Evolutionary conservation across 1,140 invertebrate species (phyloP), one percentile per base, ranked within the genome.

Genomic region (Bilobella aurantiaca): DNA sequence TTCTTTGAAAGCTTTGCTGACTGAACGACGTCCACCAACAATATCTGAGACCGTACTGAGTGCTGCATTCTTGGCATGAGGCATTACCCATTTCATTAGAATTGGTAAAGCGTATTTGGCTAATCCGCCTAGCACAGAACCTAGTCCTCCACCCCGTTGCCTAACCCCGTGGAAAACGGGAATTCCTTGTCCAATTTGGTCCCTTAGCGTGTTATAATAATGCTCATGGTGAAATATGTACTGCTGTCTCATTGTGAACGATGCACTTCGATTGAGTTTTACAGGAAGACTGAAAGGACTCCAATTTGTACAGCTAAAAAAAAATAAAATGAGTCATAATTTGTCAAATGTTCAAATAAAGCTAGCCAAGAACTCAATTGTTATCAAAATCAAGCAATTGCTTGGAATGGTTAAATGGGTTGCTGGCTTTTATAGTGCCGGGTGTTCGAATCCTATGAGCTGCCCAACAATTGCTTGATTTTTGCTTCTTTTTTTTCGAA

Each of bases 21-120:
- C 14, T 16, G 29, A 37, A 3, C 23, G n/a, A 2, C 27, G 21
- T 8, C 29, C 18, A n/a, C 25, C 14, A 18, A 28, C 62, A 8
- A 63, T n/a, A 27, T 63, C 62, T 31, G 58, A 14, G 53, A 46
- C 47, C 1, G 59, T 66, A 21, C 31, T 66, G 27, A 56, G 12
- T 16, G 47, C 34, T 21, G 64, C 32, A 37, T 62, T 27, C 34
- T 66, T 66, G 21, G 58, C 64, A 14, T 62, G 34, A 3, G 64
- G 64, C 5, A 66, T 60, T 30, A 66, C 23, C 46, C 29, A 66
- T n/a, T 27, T 61, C 25, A 30, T 3, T 2, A 66, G 21, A 16
- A 66, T 8, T 47, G 64, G 64, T 28, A 66, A 28, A 8, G 59
- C 59, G 28, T 66, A 66, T 62, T 66, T 46, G 29, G 64, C 61